Percentiles rank a stretch among this genome's conserved stretches.
Conservation (phyloP, 2,797 vertebrate genomes). For the Sphaeramia orbicularis region DNA sequence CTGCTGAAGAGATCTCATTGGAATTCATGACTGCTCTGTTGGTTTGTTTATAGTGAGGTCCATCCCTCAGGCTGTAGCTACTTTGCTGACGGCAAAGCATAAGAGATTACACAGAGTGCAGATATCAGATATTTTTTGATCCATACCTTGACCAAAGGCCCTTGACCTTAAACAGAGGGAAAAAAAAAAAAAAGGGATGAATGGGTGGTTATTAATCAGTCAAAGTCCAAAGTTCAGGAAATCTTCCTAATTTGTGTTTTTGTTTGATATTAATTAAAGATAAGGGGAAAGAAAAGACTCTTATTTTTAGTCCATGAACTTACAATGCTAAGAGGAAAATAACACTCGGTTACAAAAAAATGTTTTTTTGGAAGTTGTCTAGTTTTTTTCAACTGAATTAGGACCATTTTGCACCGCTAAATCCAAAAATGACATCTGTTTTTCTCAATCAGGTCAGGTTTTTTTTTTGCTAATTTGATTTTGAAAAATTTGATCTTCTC, state of each 20-base stretch:
- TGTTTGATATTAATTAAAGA: conserved; percentile 27
- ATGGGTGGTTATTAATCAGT: conserved; percentile 44
- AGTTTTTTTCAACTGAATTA: too few species aligned
- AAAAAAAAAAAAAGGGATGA: conserved; percentile 38
- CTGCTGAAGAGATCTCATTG: conserved; percentile 42
- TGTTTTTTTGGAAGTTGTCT: too few species aligned
- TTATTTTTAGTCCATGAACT: conserved; percentile 5
- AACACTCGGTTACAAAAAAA: too few species aligned
- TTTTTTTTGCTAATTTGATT: too few species aligned
- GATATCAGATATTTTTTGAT: conserved; percentile 56
- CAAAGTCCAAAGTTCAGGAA: conserved; percentile 21
- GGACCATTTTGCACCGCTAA: too few species aligned
- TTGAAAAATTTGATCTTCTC: too few species aligned
- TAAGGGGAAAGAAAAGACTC: not conserved
- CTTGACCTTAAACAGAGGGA: conserved; percentile 46
- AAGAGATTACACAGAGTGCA: conserved; percentile 52
- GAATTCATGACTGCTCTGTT: conserved; percentile 47
- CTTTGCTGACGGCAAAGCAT: conserved; percentile 64
- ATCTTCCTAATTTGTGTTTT: conserved; percentile 18
- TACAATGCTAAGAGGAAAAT: conserved; percentile 6
- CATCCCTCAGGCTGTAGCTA: conserved; percentile 50
- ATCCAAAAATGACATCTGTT: too few species aligned
- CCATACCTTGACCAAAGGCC: conserved; percentile 47
- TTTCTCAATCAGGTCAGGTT: too few species aligned
- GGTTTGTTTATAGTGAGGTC: conserved; percentile 65